Base-by-base conservation (phyloP, 2,888 invertebrate genomes). In the Xylophagus ater region DNA sequence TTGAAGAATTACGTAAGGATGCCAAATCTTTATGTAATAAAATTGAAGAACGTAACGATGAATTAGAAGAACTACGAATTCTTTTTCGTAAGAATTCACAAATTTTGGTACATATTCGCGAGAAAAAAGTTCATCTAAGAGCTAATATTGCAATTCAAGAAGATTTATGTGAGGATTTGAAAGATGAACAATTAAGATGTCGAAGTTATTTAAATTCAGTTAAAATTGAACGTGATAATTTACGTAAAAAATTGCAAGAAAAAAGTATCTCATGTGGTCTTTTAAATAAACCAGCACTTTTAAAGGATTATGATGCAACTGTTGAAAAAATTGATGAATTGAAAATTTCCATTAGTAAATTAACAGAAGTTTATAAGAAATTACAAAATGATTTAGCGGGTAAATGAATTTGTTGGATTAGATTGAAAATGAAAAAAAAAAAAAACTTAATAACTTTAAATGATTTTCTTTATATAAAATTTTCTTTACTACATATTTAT, bases 11-110 rank as follows among this genome's bases (percentile, higher is more conserved):
- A 3, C 54, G 60, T 32, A 57, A 56, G 3, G 55, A 60, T 42
- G 52, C 52, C 1, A 45, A 51, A 13, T 47, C 51, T 8, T 32
- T 62, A 17, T 49, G 45, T 6, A 59, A 59, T 35, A 60, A 60
- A 50, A 51, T 59, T 9, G 62, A 62, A 52, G 62, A 62, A 26
- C 51, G 57, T 5, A 56, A 52, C 21, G 25, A 19, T 10, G 62
- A 62, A 0, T 24, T 60, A 3, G 51, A 48, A 9, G 53, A 47
- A 17, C 34, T 57, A 2, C 51, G 53, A 1, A 4, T 19, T 1
- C 52, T 48, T 4, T 55, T 53, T 32, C 55, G 51, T 21, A 44
- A 46, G 2, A 53, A 59, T 3, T 36, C 58, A 5, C 59, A 62
- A 31, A 41, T 50, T 3, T 44, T 54, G 13, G 49, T 56, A 0